These are phyloP conservation scores for Agelaius phoeniceus DNA, from an alignment of 2,113 vertebrate genomes.

Conservation along the genomic window DNA sequence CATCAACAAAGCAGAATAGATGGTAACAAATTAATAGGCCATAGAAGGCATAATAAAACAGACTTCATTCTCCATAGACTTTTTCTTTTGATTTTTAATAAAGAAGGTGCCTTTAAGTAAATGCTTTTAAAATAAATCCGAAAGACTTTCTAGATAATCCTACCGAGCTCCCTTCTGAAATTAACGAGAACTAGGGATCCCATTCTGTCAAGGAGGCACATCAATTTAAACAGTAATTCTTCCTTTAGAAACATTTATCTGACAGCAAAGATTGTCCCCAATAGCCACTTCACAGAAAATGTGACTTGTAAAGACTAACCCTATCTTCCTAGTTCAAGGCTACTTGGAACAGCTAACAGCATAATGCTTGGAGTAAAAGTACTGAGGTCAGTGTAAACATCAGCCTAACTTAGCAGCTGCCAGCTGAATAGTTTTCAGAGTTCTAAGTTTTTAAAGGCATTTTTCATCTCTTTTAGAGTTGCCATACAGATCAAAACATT, in stretches of 20 bases:
- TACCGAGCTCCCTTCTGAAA: constrained; percentile 70
- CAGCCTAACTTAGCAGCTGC: constrained; percentile 71
- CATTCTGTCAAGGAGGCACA: constrained; percentile 68
- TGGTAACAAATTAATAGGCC: constrained; percentile 86
- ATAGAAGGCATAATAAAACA: constrained; percentile 70
- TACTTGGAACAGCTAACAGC: constrained; percentile 70
- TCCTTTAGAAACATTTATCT: constrained; percentile 84
- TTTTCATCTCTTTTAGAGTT: constrained; percentile 54
- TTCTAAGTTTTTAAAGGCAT: constrained; percentile 65
- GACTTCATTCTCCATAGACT: constrained; percentile 66
- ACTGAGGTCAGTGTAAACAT: constrained; percentile 77
- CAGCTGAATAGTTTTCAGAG: constrained; percentile 64
- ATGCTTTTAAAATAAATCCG: constrained; percentile 78
- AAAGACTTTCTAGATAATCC: constrained; percentile 83
- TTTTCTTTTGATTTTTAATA: constrained; percentile 66
- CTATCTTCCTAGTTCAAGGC: constrained; percentile 79
- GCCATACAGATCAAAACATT: constrained; percentile 59
- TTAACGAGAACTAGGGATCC: constrained; percentile 63
- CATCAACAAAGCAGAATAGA: constrained; percentile 88
- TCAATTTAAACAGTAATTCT: constrained; percentile 84
- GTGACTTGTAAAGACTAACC: constrained; percentile 84
- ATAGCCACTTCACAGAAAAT: constrained; percentile 82
- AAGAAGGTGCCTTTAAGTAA: constrained; percentile 80
- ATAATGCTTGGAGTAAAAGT: constrained; percentile 69
- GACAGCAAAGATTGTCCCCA: constrained; percentile 77